Conservation (phyloP, 1,140 invertebrate genomes). For the Atta cephalotes region DNA sequence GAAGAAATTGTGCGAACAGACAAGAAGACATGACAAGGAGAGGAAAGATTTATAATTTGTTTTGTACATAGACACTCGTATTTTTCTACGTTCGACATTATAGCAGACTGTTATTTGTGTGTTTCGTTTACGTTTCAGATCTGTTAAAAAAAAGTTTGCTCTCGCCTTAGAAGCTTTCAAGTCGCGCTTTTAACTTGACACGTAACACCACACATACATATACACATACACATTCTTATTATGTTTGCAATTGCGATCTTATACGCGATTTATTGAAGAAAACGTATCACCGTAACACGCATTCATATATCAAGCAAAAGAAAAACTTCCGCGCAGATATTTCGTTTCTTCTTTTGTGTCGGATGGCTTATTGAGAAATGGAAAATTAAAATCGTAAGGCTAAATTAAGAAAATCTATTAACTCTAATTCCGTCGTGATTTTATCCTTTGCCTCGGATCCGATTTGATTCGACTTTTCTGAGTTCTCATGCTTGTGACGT, state of each 20-base stretch:
- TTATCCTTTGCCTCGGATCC: neutral
- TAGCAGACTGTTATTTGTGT: slow-evolving; percentile 74
- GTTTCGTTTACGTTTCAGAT: slow-evolving; percentile 74
- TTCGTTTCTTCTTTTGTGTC: slow-evolving; percentile 14
- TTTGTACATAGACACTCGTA: slow-evolving; percentile 76
- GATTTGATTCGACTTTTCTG: neutral
- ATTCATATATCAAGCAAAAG: neutral
- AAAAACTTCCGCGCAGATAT: neutral
- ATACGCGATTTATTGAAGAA: neutral
- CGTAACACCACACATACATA: neutral
- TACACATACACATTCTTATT: neutral
- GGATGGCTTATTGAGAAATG: slow-evolving; percentile 11
- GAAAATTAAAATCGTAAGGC: slow-evolving; percentile 35
- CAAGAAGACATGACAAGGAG: slow-evolving; percentile 40
- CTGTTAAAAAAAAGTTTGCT: slow-evolving; percentile 65
- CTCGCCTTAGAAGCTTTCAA: slow-evolving; percentile 53
- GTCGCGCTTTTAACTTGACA: slow-evolving; percentile 46
- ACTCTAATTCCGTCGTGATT: slow-evolving; percentile 7
- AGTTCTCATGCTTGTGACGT: neutral
- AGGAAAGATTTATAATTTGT: slow-evolving; percentile 68
- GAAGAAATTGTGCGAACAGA: slow-evolving; percentile 28
- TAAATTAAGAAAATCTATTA: slow-evolving; percentile 40
- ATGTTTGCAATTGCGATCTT: slow-evolving; percentile 31
- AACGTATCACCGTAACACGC: neutral
- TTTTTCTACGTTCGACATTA: slow-evolving; percentile 74